Evolutionary conservation across 2,113 vertebrate genomes (phyloP), one percentile per base, ranked within the genome.

Genomic region (Pogonocichla stellata): DNA sequence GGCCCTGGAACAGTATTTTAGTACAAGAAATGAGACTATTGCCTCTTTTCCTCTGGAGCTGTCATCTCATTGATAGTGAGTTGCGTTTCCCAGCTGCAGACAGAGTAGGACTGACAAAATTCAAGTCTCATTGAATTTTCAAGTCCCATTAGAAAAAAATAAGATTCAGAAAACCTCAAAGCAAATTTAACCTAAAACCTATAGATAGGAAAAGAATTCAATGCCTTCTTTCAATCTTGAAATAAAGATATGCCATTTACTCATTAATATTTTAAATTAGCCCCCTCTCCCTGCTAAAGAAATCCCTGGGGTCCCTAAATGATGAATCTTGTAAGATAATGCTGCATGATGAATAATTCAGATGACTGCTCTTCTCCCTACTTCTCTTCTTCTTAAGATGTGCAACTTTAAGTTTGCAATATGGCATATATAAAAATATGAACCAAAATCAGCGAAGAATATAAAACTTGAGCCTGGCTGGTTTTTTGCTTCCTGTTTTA

Each of bases 231-330:
- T 77, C 18, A 56, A 25, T 42, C 40, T 58, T 73, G 40, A 85
- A 80, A 67, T 71, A 33, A 75, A 75, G 31, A 80, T 90, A 93
- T 93, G 5, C 7, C 22, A 62, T 79, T 80, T 75, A 69, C 48
- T 90, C 50, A 91, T 91, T 91, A 57, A 25, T 71, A 77, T 86
- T 74, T 93, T 74, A 92, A 86, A 80, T 86, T 84, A 85, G 4
- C 38, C 6, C 57, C 77, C 20, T 70, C 14, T 61, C 34, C 64
- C 61, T 80, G 8, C 8, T 71, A 64, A 54, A 81, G 8, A 57
- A 85, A 65, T 29, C 56, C 13, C 15, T 38, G 9, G 38, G 7
- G 14, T 86, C 67, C 53, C 17, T 93, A 78, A 78, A 20, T 19
- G 18, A 54, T 51, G 18, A 51, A 75, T 87, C 18, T 92, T 92